Evolutionary conservation across 2,888 invertebrate species (phyloP).

Genomic region (Phania funesta): DNA sequence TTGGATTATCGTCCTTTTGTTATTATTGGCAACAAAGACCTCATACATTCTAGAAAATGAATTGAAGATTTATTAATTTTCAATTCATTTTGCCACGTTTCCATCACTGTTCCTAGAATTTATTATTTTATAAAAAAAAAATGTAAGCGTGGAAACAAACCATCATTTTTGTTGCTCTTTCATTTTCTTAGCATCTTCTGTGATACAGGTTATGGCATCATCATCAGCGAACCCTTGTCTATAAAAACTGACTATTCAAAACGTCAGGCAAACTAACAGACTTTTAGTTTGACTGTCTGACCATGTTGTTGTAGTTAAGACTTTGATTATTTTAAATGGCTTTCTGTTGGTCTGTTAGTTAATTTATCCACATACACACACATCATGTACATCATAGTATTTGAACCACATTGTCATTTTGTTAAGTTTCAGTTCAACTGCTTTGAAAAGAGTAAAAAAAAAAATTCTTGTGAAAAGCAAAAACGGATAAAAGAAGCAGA

Average conservation of each 20-base stretch:
- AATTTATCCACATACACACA: background rate
- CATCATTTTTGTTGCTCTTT: conserved; percentile 14
- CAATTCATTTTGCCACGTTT: no score
- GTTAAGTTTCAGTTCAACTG: conserved; percentile 65
- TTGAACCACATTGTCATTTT: conserved; percentile 64
- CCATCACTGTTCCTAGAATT: conserved; percentile 13
- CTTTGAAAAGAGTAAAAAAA: conserved; percentile 46
- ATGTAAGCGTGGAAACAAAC: conserved; percentile 12
- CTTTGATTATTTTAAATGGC: conserved; percentile 16
- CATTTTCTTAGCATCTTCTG: conserved; percentile 59
- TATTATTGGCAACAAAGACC: no score
- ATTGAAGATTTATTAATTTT: no score
- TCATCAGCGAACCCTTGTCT: conserved; percentile 41
- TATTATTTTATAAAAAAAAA: background rate
- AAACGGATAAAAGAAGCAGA: background rate
- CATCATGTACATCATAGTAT: no score
- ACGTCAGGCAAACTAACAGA: conserved; percentile 3
- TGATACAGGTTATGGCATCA: conserved; percentile 66
- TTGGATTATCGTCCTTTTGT: no score
- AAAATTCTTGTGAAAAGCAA: conserved; percentile 6
- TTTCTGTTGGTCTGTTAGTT: conserved; percentile 22
- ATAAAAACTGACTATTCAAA: conserved; percentile 40
- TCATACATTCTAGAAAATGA: no score
- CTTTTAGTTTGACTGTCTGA: conserved; percentile 70
- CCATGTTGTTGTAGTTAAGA: conserved; percentile 11